Base-by-base conservation (phyloP, 2,888 invertebrate genomes). In the Leucophora obtusa region DNA sequence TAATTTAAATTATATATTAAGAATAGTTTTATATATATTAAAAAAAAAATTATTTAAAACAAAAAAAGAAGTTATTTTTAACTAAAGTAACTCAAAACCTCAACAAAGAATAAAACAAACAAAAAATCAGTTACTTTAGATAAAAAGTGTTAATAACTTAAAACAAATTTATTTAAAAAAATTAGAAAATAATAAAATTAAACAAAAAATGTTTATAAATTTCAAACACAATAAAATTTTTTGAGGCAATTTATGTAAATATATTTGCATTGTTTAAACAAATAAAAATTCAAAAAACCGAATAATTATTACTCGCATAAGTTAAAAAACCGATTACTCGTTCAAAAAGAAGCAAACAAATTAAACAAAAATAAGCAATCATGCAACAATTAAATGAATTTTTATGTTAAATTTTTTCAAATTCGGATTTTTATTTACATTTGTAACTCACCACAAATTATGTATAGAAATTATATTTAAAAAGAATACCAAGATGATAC, bases 211-310 rank as follows among this genome's bases (percentile, higher is more conserved):
- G 51, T 59, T 73, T 58, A 78, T 71, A 75, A 65, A 59, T 58
- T 63, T 66, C 11, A 65, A 71, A 71, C 54, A 66, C 54, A 71
- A 66, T 38, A 71, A 71, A 66, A 43, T 70, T 79, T 81, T 81
- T 81, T 81, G 81, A 81, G 70, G 81, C 77, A 81, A 81, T 81
- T 81, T 81, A 77, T 81, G 81, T 81, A 81, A 81, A 81, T 81
- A 81, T 73, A 69, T 73, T 72, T 76, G 80, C 80, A 80, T 80
- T 81, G 65, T 80, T 80, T 65, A 80, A 58, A 69, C 18, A 35
- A 60, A 59, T 21, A 62, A 33, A 50, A 62, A 69, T 17, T 7
- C 7, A 43, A 69, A 51, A 59, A 15, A 47, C 28, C 73, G 18
- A 17, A 79, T 65, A 79, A 70, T 38, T 47, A 73, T 70, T 73